phyloP scores from a whole-genome alignment of 2,888 invertebrate species.

The Idaea dimidiata region DNA sequence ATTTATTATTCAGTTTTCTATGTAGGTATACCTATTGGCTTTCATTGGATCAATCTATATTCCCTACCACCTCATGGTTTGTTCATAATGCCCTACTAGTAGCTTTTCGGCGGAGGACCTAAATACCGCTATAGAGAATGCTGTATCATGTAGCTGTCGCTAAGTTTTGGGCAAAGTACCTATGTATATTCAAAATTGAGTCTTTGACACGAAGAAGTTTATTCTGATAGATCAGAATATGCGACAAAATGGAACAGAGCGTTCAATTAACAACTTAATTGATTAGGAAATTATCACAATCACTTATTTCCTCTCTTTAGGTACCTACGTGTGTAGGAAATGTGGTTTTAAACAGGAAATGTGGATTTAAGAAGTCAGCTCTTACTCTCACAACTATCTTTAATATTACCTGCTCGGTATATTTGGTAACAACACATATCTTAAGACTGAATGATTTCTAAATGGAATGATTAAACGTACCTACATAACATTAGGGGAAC shows the following conservation, averaged over 20 bases:
- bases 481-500: constrained; percentile 17
- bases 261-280: neutral
- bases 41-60: neutral
- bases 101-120: too few relatives aligned
- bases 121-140: too few relatives aligned
- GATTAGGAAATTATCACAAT: neutral
- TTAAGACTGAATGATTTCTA: neutral
- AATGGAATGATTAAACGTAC: neutral
- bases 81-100: too few relatives aligned
- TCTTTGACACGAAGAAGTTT: too few relatives aligned
- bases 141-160: too few relatives aligned
- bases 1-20: neutral
- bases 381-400: too few relatives aligned
- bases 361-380: neutral
- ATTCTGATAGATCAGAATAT: neutral
- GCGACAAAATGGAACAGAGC: neutral
- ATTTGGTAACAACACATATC: neutral
- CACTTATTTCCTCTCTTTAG: neutral
- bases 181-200: too few relatives aligned
- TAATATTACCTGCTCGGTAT: neutral
- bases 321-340: constrained; percentile 3
- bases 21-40: neutral
- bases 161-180: too few relatives aligned
- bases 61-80: too few relatives aligned
- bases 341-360: neutral